Conservation (phyloP, 2,113 vertebrate species). For the Alexandromys fortis region DNA sequence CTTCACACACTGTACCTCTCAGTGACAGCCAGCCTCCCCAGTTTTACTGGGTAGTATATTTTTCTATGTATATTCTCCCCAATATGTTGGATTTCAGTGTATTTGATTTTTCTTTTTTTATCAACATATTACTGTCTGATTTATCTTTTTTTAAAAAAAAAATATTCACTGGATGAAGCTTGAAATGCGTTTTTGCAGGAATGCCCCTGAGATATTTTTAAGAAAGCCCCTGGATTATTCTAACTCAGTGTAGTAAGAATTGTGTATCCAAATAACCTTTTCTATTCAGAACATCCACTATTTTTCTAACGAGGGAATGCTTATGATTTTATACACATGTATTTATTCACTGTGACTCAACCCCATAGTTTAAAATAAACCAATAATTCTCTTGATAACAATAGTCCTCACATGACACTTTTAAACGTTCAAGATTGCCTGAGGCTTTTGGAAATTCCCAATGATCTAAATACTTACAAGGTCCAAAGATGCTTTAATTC, state of each 20-base stretch:
- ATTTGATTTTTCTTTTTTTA: conserved; percentile 47
- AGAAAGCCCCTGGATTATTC: conserved; percentile 21
- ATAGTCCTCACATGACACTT: neutral
- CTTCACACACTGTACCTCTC: conserved; percentile 68
- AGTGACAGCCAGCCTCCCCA: conserved; percentile 35
- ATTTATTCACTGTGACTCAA: conserved; percentile 19
- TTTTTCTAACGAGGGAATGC: conserved; percentile 14
- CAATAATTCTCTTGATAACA: conserved; percentile 33
- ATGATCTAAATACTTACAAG: conserved; percentile 51
- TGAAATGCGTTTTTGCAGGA: conserved; percentile 69
- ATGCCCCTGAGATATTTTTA: conserved; percentile 24
- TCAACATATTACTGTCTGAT: conserved; percentile 45
- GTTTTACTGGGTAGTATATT: conserved; percentile 61
- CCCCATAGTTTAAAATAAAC: conserved; percentile 13
- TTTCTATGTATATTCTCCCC: conserved; percentile 56
- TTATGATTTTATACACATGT: neutral
- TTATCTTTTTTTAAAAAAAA: neutral
- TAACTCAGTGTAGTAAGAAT: conserved; percentile 37
- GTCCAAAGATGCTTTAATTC: conserved; percentile 26
- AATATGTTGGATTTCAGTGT: conserved; percentile 8
- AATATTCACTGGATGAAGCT: conserved; percentile 69
- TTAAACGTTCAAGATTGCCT: conserved; percentile 28
- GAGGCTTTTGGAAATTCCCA: conserved; percentile 46
- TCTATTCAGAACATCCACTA: conserved; percentile 21
- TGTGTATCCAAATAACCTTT: conserved; percentile 38